Base-by-base conservation (phyloP, 1,140 invertebrate genomes). In the Drosophila nikananu region DNA sequence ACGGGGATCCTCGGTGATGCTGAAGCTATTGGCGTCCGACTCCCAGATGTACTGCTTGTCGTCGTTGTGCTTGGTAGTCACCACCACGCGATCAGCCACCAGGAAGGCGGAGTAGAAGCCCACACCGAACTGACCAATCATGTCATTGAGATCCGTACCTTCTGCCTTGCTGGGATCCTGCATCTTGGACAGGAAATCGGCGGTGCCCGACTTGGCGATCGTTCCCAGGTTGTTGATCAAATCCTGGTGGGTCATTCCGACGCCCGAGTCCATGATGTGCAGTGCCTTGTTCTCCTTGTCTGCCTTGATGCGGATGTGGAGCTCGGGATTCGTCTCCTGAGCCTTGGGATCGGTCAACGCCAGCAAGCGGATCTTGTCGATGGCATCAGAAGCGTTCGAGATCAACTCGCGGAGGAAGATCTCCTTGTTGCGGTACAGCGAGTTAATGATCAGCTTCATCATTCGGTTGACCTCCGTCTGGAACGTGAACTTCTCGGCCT, bases 401-500 rank as follows among this genome's bases (percentile, higher is more conserved):
- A 99, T 99, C 91, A 99, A 94, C 94, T 99, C 99, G 89, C 99
- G 95, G 25, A 99, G 94, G 95, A 99, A 99, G 80, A 99, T 99
- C 95, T 99, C 99, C 94, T 99, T 99, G 93, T 99, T 99, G 77
- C 98, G 96, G 93, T 99, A 99, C 1, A 99, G 94, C 1, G 98
- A 99, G 94, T 99, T 99, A 91, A 99, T 99, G 92, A 99, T 99
- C 21, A 99, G 95, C 94, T 99, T 99, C 99, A 99, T 99, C 98
- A 99, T 99, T 35, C 99, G 97, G 94, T 99, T 99, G 12, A 99
- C 98, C 94, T 99, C 98, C 2, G 98, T 98, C 93, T 99, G 98
- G 94, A 99, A 99, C 25, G 95, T 95, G 93, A 97, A 98, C 93
- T 98, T 99, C 91, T 99, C 97, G 1, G 98, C 96, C 92, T 93